Evolutionary conservation across 1,140 invertebrate species (phyloP), one percentile per base, ranked within the genome.

Genomic region (Mylabris phalerata): DNA sequence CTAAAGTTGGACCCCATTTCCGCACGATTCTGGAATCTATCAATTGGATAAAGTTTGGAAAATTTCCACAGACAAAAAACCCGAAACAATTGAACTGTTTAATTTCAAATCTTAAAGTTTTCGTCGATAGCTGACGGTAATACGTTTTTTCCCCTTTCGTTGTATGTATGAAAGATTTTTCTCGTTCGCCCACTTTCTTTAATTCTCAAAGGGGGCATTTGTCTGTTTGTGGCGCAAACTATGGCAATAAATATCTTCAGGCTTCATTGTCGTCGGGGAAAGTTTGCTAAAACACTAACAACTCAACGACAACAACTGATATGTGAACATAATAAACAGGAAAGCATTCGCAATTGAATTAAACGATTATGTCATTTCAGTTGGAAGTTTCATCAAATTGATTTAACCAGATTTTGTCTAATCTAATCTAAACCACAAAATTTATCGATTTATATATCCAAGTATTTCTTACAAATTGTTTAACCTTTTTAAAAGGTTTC

Each of bases 1-100:
- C 32, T 4, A 32, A 32, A 32, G 44, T 43, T 60, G 19, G 19
- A 19, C 19, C 59, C 54, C 61, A 63, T 63, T 63, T 63, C 57
- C 61, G 50, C 51, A 32, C 7, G 57, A 62, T 49, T 55, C 61
- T 49, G 52, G 48, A 55, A 57, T 57, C 41, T 63, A 59, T 62
- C 51, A 69, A 69, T 69, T 69, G 64, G 66, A 69, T 69, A 56
- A 63, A 64, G 64, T 51, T 59, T 69, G 67, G 67, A 67, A 69
- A 67, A 69, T 69, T 56, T 61, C 59, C 47, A 27, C 32, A 32
- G 0, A 32, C 32, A 32, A 32, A 32, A 32, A 32, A 32, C 0
- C 32, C 32, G 32, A 32, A 5, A 32, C 4, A 32, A 32, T 32
- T 32, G 32, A 3, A 32, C 7, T 7, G 7, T 32, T 5, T 32